phyloP scores from a whole-genome alignment of 2,797 vertebrate species.

The Halcyon badia region DNA sequence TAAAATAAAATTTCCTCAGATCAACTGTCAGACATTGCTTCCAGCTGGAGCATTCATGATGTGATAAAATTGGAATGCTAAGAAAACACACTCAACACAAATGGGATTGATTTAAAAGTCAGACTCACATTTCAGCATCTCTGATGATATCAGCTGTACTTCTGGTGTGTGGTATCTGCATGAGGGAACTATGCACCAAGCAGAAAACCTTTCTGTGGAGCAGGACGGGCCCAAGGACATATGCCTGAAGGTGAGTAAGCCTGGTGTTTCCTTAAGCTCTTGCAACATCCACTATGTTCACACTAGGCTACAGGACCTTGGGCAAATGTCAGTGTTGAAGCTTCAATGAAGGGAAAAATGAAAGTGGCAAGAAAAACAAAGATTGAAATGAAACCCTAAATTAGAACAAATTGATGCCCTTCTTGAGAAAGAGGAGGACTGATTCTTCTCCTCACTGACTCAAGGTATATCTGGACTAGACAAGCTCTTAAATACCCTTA shows the following conservation, averaged over 20 bases:
- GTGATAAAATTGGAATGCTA: conserved; percentile 76
- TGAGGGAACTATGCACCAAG: not conserved
- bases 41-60: conserved; percentile 66
- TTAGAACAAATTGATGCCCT: not conserved
- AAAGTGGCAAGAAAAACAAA: not conserved
- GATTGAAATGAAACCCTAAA: not conserved
- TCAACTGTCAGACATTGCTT: conserved; percentile 67
- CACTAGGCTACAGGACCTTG: not conserved
- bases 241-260: not conserved
- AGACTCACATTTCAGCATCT: conserved; percentile 61
- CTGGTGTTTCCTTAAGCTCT: not conserved
- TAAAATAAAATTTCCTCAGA: conserved; percentile 60
- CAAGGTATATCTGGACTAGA: not conserved
- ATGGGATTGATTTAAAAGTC: conserved; percentile 73
- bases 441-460: not conserved
- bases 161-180: conserved; percentile 8
- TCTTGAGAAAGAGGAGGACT: not conserved
- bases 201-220: not conserved
- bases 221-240: not conserved
- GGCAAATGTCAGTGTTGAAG: not conserved
- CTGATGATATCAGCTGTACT: conserved; percentile 43
- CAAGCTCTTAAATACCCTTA: not conserved
- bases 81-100: conserved; percentile 61
- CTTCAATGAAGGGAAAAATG: not conserved
- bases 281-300: not conserved